Evolutionary conservation across 2,888 invertebrate species (phyloP), one percentile per base, ranked within the genome.

Genomic region (Orchestes rusci): DNA sequence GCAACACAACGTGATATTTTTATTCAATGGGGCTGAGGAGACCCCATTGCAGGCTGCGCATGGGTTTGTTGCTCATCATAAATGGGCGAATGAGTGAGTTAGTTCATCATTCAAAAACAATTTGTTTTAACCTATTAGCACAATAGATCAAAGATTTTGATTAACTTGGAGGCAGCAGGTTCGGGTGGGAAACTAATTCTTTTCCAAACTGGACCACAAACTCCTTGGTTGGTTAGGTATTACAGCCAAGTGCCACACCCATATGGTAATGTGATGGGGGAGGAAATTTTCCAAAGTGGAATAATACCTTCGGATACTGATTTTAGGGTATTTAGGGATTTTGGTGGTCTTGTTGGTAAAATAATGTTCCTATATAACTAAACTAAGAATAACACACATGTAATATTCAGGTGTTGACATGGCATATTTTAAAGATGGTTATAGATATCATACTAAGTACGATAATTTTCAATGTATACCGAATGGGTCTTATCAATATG

Each of bases 131-230:
- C n/a, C n/a, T n/a, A n/a, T n/a, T n/a, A n/a, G n/a, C n/a, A n/a
- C n/a, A n/a, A n/a, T n/a, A 45, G 45, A 16, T 45, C 36, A 23
- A 45, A 40, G 33, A 29, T 39, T 17, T 15, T 45, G 3, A 34
- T 96, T 40, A 96, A 96, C 68, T 67, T 96, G 54, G 96, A 96
- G 66, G 85, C 93, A 0, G 89, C 87, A 38, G 96, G 95, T 1
- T 84, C 85, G 60, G 95, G 94, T 19, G 95, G 94, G 1, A 82
- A 88, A 45, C 90, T 94, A 57, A 76, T 86, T 42, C 72, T 96
- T 4, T 96, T 96, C 62, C 96, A 96, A 73, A 80, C 84, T 28
- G 86, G 87, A 1, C 89, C 89, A 4, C 70, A 74, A 40, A 79
- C 80, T 61, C 76, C 82, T 0, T 78, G 86, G 70, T 66, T 87